A percentile compares a stretch with the other conserved stretches of the same genome.
Conservation (phyloP, 1,140 invertebrate genomes). For the Leptinotarsa texana region DNA sequence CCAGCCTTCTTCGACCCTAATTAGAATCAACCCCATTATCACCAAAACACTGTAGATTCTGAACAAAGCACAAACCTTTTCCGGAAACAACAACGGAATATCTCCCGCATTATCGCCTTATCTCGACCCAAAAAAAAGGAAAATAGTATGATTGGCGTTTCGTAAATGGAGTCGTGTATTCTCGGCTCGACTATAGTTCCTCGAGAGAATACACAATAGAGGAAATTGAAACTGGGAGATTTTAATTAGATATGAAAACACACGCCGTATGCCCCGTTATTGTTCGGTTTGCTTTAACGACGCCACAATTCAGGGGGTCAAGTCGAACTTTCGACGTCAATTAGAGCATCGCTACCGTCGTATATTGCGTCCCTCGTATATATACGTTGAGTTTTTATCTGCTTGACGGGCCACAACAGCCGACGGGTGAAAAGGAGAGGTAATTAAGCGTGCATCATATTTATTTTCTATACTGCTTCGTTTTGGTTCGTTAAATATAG, state of each 20-base stretch:
- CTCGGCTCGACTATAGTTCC: neutral
- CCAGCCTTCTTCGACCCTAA: no score
- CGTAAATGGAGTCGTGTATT: neutral
- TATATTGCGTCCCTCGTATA: constrained; percentile 1
- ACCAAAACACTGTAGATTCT: no score
- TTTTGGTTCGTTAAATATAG: no score
- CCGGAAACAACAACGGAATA: no score
- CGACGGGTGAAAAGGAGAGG: no score
- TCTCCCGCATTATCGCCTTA: no score
- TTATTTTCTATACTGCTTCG: no score
- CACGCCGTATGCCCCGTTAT: constrained; percentile 28
- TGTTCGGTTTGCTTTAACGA: constrained; percentile 31
- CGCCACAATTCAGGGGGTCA: constrained; percentile 32
- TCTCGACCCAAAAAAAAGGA: neutral
- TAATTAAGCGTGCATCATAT: no score
- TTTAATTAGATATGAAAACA: constrained; percentile 43
- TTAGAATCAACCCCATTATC: no score
- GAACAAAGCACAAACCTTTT: no score
- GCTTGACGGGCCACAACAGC: no score
- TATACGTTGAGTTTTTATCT: no score
- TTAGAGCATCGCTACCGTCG: constrained; percentile 27
- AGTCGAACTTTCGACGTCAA: constrained; percentile 31
- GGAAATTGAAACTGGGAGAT: constrained; percentile 44
- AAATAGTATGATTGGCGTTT: neutral
- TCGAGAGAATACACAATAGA: neutral